These are phyloP conservation scores for Leptinotarsa undecemlineata DNA, from an alignment of 1,140 invertebrate species.

Conservation along the genomic window DNA sequence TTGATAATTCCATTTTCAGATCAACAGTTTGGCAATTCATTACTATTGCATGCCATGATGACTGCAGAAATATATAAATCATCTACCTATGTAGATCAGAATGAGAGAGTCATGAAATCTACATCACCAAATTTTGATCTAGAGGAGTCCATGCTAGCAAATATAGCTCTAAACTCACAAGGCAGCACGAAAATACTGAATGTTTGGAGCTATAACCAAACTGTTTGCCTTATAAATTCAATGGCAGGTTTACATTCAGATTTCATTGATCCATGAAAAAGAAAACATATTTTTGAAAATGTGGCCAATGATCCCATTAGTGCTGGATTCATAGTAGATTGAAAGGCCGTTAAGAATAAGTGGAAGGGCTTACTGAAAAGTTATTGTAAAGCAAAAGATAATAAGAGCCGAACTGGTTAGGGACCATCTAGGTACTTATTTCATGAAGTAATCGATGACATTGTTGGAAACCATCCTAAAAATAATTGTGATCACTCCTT, in stretches of 20 bases:
- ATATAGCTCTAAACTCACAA: no score
- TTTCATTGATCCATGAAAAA: slow-evolving; percentile 21
- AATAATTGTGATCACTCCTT: slow-evolving; percentile 23
- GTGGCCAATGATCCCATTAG: slow-evolving; percentile 20
- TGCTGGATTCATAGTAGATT: slow-evolving; percentile 12
- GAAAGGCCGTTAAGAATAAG: slow-evolving; percentile 12
- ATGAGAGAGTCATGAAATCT: no score
- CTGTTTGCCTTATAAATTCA: slow-evolving; percentile 12
- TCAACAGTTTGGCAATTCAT: neutral
- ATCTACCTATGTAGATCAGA: no score
- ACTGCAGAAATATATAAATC: neutral
- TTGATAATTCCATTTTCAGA: neutral
- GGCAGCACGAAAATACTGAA: neutral
- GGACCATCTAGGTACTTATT: slow-evolving; percentile 22
- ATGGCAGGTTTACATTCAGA: slow-evolving; percentile 21
- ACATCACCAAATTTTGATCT: no score
- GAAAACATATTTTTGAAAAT: slow-evolving; percentile 28
- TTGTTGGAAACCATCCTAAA: slow-evolving; percentile 20
- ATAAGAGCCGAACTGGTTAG: slow-evolving; percentile 21
- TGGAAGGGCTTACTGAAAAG: slow-evolving; percentile 20
- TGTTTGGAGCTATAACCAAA: slow-evolving; percentile 21
- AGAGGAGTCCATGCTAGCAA: no score
- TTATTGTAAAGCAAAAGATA: slow-evolving; percentile 19
- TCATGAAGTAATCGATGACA: slow-evolving; percentile 23
- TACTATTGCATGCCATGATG: neutral